These are phyloP conservation scores for Chrysopa pallens DNA, from an alignment of 1,140 invertebrate genomes.

Conservation along the genomic window DNA sequence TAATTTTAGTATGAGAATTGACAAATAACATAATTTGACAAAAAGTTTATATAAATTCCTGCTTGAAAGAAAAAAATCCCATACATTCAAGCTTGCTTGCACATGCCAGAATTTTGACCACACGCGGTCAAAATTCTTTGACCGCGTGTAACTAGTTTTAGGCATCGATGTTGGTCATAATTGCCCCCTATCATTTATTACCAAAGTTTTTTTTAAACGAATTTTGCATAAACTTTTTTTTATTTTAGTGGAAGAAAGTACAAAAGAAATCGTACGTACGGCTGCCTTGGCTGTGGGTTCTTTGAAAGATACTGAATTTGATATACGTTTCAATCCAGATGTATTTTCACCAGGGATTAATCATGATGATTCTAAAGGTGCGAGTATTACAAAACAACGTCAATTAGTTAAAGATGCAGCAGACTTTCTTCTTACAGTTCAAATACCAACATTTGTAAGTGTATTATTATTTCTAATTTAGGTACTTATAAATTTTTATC, in stretches of 20 bases:
- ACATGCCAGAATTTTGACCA: too few species aligned
- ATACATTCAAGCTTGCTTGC: too few species aligned
- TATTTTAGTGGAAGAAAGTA: slow-evolving; percentile 60
- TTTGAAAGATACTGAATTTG: slow-evolving; percentile 85
- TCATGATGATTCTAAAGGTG: slow-evolving; percentile 52
- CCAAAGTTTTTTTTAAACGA: background rate
- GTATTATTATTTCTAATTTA: slow-evolving; percentile 2
- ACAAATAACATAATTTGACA: too few species aligned
- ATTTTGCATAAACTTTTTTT: too few species aligned
- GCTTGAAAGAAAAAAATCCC: too few species aligned
- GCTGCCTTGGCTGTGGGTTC: slow-evolving; percentile 83
- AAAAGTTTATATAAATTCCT: too few species aligned
- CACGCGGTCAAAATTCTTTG: background rate
- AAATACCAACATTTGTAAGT: slow-evolving; percentile 87
- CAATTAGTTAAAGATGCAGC: slow-evolving; percentile 87
- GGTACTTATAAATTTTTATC: background rate
- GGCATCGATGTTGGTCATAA: slow-evolving; percentile 4
- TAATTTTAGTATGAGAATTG: too few species aligned
- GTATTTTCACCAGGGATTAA: slow-evolving; percentile 87
- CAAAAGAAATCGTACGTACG: slow-evolving; percentile 73
- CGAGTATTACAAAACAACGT: slow-evolving; percentile 58
- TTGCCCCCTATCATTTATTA: slow-evolving; percentile 1
- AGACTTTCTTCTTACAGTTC: slow-evolving; percentile 80
- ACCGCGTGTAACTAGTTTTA: slow-evolving; percentile 4
- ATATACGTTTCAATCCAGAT: slow-evolving; percentile 96